Percentiles rank a stretch among this genome's conserved stretches.
Evolutionary conservation across 2,113 vertebrate genomes (phyloP).

Genomic region (Melanerpes formicivorus): DNA sequence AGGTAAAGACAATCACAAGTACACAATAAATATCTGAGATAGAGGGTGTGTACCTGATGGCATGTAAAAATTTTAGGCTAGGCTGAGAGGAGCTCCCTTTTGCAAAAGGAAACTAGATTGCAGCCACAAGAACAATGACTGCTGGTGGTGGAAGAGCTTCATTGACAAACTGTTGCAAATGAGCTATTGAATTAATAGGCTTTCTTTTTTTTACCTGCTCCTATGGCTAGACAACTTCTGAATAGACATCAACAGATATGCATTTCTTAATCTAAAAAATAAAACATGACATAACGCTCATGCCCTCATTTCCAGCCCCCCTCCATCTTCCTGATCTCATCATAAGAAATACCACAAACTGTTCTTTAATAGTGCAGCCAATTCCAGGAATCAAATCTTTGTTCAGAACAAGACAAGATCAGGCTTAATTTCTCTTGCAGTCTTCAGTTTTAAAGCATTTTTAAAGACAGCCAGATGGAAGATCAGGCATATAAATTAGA

Average conservation of each 20-base stretch:
- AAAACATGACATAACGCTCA: not conserved
- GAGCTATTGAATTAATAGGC: not conserved
- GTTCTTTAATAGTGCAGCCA: not conserved
- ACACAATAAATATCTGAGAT: not conserved
- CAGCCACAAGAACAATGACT: not conserved
- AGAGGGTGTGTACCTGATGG: not conserved
- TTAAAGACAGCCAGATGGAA: not conserved
- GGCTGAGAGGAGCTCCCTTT: not conserved
- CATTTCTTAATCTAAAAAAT: not conserved
- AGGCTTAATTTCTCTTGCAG: not conserved
- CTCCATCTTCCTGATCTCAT: not conserved
- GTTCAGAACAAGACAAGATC: not conserved
- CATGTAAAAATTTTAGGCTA: not conserved
- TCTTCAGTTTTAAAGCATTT: not conserved
- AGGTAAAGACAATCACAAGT: not conserved
- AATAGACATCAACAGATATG: not conserved
- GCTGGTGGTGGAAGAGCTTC: not conserved
- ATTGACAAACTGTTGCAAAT: not conserved
- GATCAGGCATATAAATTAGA: slow-evolving; percentile 36
- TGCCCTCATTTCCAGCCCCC: accelerated
- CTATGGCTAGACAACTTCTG: not conserved
- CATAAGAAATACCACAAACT: not conserved
- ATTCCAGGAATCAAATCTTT: slow-evolving; percentile 1
- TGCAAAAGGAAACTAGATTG: not conserved
- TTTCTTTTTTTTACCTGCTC: not conserved